phyloP scores from a whole-genome alignment of 1,140 invertebrate species.

The Sarcophaga peregrina region DNA sequence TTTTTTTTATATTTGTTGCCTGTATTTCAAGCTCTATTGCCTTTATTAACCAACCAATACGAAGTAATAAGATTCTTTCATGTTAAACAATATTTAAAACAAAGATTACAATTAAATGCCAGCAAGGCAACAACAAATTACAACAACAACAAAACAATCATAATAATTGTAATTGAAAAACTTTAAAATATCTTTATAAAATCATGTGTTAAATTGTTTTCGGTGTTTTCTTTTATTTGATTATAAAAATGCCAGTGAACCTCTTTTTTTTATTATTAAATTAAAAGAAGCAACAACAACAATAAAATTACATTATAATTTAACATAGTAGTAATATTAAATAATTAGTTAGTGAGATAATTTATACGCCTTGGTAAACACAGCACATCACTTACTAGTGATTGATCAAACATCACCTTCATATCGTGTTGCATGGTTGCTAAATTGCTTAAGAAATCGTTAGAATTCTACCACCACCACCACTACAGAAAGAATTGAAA shows the following conservation, averaged over 20 bases:
- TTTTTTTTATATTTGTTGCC: too few relatives aligned
- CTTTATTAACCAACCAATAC: not conserved
- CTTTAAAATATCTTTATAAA: not conserved
- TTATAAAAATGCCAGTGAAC: not conserved
- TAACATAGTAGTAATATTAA: too few relatives aligned
- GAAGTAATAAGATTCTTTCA: not conserved
- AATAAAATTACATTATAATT: too few relatives aligned
- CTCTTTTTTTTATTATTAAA: not conserved
- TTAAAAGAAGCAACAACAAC: too few relatives aligned
- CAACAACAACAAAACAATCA: not conserved
- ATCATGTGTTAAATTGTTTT: conserved; percentile 7
- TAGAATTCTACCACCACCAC: too few relatives aligned
- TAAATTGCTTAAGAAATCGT: too few relatives aligned
- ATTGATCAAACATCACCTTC: too few relatives aligned
- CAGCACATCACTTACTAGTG: not conserved
- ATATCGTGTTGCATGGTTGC: too few relatives aligned
- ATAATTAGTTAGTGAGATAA: not conserved
- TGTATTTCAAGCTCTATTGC: conserved; percentile 3
- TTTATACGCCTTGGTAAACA: conserved; percentile 7
- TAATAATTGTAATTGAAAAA: not conserved
- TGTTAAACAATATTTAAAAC: not conserved
- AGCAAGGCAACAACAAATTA: too few relatives aligned
- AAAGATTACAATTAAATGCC: not conserved
- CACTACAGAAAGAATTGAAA: too few relatives aligned
- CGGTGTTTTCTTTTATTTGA: not conserved